phyloP scores from a whole-genome alignment of 2,888 invertebrate species.

The Steromphala cineraria region DNA sequence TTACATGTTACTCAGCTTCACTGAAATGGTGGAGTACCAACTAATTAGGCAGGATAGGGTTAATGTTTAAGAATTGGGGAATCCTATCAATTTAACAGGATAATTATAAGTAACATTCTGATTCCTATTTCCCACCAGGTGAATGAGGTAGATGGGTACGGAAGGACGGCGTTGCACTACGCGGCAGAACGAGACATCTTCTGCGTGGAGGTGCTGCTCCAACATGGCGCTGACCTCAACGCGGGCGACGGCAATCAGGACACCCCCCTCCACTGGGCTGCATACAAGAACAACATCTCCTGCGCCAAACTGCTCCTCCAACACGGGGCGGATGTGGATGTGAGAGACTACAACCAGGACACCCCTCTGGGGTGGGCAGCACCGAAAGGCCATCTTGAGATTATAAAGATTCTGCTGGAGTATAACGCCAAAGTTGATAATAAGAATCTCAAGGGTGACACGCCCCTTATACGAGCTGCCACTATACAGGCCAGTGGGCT shows the following conservation, averaged over 20 bases:
- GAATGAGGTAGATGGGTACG: slow-evolving; percentile 72
- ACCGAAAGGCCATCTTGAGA: slow-evolving; percentile 66
- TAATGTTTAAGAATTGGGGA: no score
- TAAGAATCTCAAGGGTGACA: slow-evolving; percentile 62
- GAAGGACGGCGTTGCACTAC: slow-evolving; percentile 71
- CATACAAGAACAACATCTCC: slow-evolving; percentile 69
- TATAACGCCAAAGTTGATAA: slow-evolving; percentile 69
- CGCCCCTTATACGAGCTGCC: slow-evolving; percentile 63
- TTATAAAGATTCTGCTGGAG: slow-evolving; percentile 68
- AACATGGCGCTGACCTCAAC: slow-evolving; percentile 67
- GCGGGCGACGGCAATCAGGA: slow-evolving; percentile 66
- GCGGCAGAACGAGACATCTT: slow-evolving; percentile 70
- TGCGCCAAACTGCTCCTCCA: slow-evolving; percentile 67
- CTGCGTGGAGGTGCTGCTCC: slow-evolving; percentile 67
- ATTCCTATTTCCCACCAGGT: slow-evolving; percentile 64
- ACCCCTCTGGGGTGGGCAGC: slow-evolving; percentile 74
- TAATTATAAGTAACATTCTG: no score
- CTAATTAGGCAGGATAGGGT: no score
- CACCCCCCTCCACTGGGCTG: slow-evolving; percentile 74
- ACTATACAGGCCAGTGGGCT: slow-evolving; percentile 67
- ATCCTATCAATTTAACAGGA: no score
- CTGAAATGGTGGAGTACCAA: no score
- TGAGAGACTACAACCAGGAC: slow-evolving; percentile 68
- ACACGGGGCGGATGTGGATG: slow-evolving; percentile 67
- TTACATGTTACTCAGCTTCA: no score